These are phyloP conservation scores for Tethea ocularis DNA, from an alignment of 2,888 invertebrate genomes.

Conservation along the genomic window DNA sequence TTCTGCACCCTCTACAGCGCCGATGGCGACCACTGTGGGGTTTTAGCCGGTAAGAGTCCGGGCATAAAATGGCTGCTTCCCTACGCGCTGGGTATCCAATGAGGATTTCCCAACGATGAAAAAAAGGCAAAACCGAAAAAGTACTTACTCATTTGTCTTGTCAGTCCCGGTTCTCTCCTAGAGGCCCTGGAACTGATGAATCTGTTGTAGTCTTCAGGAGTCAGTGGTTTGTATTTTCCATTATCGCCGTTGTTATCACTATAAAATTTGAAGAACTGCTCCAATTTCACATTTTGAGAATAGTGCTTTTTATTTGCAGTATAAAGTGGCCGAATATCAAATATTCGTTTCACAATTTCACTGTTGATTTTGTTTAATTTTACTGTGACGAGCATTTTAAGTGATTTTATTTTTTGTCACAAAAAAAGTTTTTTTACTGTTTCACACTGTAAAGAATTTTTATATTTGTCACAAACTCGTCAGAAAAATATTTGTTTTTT, in stretches of 20 bases:
- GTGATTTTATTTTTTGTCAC: background rate
- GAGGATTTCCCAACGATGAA: too few relatives aligned
- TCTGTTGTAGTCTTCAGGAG: constrained; percentile 61
- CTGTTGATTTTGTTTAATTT: constrained; percentile 38
- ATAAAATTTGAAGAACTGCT: constrained; percentile 66
- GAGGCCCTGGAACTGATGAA: constrained; percentile 62
- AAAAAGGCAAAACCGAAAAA: background rate
- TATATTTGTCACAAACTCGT: background rate
- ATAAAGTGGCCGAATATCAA: constrained; percentile 42
- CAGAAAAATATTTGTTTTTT: background rate
- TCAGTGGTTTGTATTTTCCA: constrained; percentile 51
- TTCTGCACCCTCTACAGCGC: too few relatives aligned
- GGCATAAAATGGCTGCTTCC: too few relatives aligned
- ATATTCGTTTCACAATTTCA: constrained; percentile 37
- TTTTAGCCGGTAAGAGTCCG: too few relatives aligned
- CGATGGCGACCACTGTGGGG: too few relatives aligned
- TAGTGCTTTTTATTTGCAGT: constrained; percentile 33
- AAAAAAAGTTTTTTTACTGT: background rate
- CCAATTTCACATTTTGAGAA: constrained; percentile 41
- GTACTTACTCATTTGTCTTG: constrained; percentile 71
- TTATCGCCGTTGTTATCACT: constrained; percentile 44
- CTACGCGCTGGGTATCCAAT: too few relatives aligned
- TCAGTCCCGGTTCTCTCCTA: constrained; percentile 66
- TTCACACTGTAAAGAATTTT: background rate
- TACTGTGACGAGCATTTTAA: constrained; percentile 37